A percentile compares a stretch with the other conserved stretches of the same genome.
These are phyloP conservation scores for Halocaridina rubra DNA, from an alignment of 2,888 invertebrate species.

Conservation along the genomic window DNA sequence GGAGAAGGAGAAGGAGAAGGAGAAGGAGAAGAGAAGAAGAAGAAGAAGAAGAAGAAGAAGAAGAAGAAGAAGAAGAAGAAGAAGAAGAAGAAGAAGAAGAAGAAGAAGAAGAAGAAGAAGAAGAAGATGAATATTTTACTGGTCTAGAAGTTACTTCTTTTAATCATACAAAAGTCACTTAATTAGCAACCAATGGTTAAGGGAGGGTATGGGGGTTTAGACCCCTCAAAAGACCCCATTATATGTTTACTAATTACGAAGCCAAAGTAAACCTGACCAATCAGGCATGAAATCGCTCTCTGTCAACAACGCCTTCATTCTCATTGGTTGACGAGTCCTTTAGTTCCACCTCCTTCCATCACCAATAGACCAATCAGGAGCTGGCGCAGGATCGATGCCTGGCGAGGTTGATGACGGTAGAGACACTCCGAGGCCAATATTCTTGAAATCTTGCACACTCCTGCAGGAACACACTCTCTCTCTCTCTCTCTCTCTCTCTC, in stretches of 20 bases:
- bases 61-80: neutral
- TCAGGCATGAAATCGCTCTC: slow-evolving; percentile 56
- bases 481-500: slow-evolving; percentile 17
- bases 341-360: slow-evolving; percentile 38
- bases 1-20: neutral
- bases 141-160: slow-evolving; percentile 40
- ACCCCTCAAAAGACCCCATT: slow-evolving; percentile 43
- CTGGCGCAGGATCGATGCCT: slow-evolving; percentile 40
- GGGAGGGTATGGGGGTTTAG: too few species aligned
- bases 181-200: slow-evolving; percentile 45
- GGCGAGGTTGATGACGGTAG: neutral
- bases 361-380: slow-evolving; percentile 27
- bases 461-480: neutral
- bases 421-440: neutral
- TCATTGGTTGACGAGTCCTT: slow-evolving; percentile 29
- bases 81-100: neutral
- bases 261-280: slow-evolving; percentile 51
- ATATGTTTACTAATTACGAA: slow-evolving; percentile 55
- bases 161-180: slow-evolving; percentile 44
- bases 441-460: slow-evolving; percentile 15
- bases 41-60: neutral
- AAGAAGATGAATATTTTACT: slow-evolving; percentile 21
- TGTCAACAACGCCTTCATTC: slow-evolving; percentile 48
- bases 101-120: neutral
- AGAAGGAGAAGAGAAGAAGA: neutral